Percentiles rank a stretch among this genome's conserved stretches.
phyloP scores from a whole-genome alignment of 2,113 vertebrate species.

The Heliornis fulica region DNA sequence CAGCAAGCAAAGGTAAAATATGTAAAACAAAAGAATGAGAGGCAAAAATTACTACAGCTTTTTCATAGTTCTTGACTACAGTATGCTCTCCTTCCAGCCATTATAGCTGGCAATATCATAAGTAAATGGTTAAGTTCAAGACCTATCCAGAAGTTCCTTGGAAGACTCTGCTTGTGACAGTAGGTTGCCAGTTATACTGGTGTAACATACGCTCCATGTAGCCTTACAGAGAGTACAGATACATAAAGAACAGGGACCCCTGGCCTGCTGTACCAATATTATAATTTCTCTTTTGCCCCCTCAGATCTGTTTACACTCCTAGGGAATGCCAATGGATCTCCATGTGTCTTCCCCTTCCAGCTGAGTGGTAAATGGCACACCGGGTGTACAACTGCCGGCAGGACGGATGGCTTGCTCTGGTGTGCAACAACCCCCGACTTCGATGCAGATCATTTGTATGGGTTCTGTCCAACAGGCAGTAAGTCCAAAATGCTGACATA shows the following conservation, averaged over 20 bases:
- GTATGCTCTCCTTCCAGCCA: background rate
- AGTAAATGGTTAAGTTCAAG: background rate
- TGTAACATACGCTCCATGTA: background rate
- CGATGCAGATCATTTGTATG: slow-evolving; percentile 71
- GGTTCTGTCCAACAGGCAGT: slow-evolving; percentile 84
- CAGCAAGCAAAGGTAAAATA: background rate
- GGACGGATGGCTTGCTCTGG: slow-evolving; percentile 79
- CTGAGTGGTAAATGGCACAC: slow-evolving; percentile 74
- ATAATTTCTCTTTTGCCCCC: background rate
- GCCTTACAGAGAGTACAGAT: background rate
- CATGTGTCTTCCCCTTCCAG: slow-evolving; percentile 87
- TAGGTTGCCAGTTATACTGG: background rate
- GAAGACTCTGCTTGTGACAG: background rate
- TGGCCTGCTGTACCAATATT: background rate
- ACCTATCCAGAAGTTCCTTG: background rate
- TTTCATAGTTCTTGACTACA: background rate
- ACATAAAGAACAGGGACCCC: background rate
- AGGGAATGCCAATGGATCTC: slow-evolving; percentile 83
- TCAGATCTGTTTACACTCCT: slow-evolving; percentile 82
- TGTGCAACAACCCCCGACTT: slow-evolving; percentile 83
- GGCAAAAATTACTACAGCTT: background rate
- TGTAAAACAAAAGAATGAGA: background rate
- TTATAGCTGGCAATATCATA: background rate
- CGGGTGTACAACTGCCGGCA: slow-evolving; percentile 77
- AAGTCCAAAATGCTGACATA: slow-evolving; percentile 25